Base-by-base conservation (phyloP, 2,797 vertebrate genomes). In the Brotula barbata region DNA sequence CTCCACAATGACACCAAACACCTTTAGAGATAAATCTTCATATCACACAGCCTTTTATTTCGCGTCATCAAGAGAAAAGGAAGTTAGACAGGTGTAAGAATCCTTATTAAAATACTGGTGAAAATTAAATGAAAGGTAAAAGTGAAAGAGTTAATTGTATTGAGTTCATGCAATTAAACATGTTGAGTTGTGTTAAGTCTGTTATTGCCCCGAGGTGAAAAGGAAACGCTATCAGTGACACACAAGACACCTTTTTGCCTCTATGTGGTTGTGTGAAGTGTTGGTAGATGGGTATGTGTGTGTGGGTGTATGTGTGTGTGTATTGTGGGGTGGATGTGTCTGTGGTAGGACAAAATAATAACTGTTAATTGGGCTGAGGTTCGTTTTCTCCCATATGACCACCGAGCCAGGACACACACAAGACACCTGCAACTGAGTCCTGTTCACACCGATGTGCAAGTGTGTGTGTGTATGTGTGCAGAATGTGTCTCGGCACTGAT, bases 351-450 rank as follows among this genome's bases (percentile, higher is more conserved):
- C 69, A 80, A 84, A 88, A 89, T 87, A 87, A 90, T 85, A 87
- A 83, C 87, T 90, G 88, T 76, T 91, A 92, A 92, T 90, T 92
- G 89, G 85, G 75, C 83, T 42, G 88, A 86, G 88, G 73, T 72
- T 85, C 58, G 64, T 76, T 83, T 64, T 58, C 77, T 68, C 74
- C 78, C 67, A 48, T 6, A 43, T 73, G 73, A 75, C 65, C 76
- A 84, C 73, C 61, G 62, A 81, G 31, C 64, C 78, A 87, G 71
- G 59, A 82, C 77, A 81, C 73, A 28, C 44, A 78, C 57, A 64
- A 73, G 58, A 78, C 81, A 83, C 81, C 73, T 81, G 81, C 77
- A 78, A 71, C 58, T 50, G 41, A 73, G 70, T 71, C 69, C 70
- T 81, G 76, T 88, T 84, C 67, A 76, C 79, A 78, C 83, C 64